Evolutionary conservation across 2,797 vertebrate genomes (phyloP).

Genomic region (Nothura maculosa): DNA sequence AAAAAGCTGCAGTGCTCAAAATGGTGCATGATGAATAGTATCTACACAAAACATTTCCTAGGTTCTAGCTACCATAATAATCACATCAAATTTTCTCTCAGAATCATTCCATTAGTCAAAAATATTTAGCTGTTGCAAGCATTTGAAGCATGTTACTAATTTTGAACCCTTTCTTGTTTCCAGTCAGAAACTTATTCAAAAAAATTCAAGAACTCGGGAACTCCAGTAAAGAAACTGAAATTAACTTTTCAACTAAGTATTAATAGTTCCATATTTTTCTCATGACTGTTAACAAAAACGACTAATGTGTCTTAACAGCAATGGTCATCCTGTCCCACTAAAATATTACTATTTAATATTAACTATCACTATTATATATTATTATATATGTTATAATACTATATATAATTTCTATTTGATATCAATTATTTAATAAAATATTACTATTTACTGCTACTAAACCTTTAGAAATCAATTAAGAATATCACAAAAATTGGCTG

Average conservation of each 20-base stretch:
- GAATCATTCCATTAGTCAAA: background rate
- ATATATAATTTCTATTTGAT: too few relatives aligned
- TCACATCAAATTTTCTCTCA: background rate
- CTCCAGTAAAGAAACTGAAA: background rate
- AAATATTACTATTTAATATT: background rate
- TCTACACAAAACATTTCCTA: accelerated
- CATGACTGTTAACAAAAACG: background rate
- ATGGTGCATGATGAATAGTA: background rate
- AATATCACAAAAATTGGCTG: background rate
- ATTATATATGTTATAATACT: too few relatives aligned
- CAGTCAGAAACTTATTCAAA: background rate
- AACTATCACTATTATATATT: too few relatives aligned
- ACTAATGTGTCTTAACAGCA: background rate
- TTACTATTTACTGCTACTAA: background rate
- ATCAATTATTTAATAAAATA: too few relatives aligned
- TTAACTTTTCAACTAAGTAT: background rate
- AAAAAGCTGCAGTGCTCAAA: background rate
- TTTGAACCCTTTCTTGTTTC: background rate
- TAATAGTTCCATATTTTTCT: background rate
- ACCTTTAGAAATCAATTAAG: background rate
- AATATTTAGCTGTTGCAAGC: background rate
- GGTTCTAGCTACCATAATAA: background rate
- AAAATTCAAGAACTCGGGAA: background rate
- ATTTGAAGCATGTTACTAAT: background rate
- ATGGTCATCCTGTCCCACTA: background rate